Conservation (phyloP, 2,113 vertebrate genomes). For the Rhynchopsitta pachyrhyncha region DNA sequence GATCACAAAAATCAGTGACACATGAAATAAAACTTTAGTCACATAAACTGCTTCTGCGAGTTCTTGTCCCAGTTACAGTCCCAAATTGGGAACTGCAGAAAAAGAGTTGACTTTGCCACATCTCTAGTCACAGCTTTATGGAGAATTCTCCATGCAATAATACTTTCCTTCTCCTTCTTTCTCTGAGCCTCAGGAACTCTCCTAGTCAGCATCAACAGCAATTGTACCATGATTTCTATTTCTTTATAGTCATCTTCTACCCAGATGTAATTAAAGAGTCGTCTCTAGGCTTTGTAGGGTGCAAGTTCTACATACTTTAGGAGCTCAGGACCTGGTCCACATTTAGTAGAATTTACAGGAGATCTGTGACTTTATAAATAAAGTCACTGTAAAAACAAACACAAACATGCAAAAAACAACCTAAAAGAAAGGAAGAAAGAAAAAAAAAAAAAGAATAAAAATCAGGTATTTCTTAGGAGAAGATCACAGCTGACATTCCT, state of each 20-base stretch:
- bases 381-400: background rate
- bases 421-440: too few species aligned
- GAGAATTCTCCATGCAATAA: background rate
- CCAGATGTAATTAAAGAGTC: background rate
- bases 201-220: background rate
- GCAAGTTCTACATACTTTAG: background rate
- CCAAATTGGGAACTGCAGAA: background rate
- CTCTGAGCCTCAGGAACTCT: background rate
- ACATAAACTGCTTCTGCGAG: background rate
- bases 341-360: background rate
- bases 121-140: fast-evolving
- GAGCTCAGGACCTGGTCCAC: background rate
- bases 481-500: background rate
- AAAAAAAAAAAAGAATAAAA: background rate
- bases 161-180: background rate
- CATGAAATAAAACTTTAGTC: background rate
- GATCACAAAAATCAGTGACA: background rate
- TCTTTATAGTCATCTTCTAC: background rate
- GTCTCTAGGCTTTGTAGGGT: background rate
- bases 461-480: background rate
- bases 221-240: background rate
- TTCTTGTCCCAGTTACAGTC: background rate
- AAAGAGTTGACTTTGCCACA: background rate
- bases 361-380: background rate
- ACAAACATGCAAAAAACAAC: background rate